Base-by-base conservation (phyloP, 2,888 invertebrate species). In the Arge pagana region DNA sequence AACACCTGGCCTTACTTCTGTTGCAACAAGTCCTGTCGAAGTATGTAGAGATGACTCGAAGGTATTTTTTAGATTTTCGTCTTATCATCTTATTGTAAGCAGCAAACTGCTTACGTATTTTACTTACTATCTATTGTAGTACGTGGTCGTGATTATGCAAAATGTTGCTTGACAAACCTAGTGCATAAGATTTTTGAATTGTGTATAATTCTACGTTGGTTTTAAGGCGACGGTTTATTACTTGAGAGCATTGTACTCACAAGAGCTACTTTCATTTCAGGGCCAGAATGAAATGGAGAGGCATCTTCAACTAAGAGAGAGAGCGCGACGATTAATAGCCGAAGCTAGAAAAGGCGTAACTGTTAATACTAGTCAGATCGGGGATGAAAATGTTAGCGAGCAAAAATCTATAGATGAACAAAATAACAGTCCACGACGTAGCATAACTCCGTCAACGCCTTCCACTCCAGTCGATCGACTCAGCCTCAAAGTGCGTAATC, bases 321-420 rank as follows among this genome's bases (percentile, higher is more conserved):
- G 95, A 72, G 96, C 96, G 53, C 84, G 94, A 62, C 86, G 88
- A 67, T 80, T 96, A 48, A 94, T 96, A 54, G 92, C 92, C 0
- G 93, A 95, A 71, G 93, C 93, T 1, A 82, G 90, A 64, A 82
- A 82, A 77, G 85, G 84, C 24, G 78, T 80, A 19, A 72, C 74
- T 36, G 72, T 79, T 33, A 67, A 71, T 45, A 72, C 72, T 53
- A 72, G 65, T 66, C 76, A 71, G 65, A 63, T 70, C 21, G 61
- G 55, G 42, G 74, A 77, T 40, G 75, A 75, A 54, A 75, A 75
- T 58, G 74, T 63, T 49, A 68, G 68, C 50, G 75, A 72, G 36
- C 66, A 68, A 52, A 70, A 72, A 51, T 72, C 74, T 8, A 70
- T 69, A 49, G 77, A 75, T 51, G 77, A 76, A 60, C 72, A 74